Evolutionary conservation across 2,113 vertebrate genomes (phyloP), one percentile per base, ranked within the genome.

Genomic region (Leucopsar rothschildi): DNA sequence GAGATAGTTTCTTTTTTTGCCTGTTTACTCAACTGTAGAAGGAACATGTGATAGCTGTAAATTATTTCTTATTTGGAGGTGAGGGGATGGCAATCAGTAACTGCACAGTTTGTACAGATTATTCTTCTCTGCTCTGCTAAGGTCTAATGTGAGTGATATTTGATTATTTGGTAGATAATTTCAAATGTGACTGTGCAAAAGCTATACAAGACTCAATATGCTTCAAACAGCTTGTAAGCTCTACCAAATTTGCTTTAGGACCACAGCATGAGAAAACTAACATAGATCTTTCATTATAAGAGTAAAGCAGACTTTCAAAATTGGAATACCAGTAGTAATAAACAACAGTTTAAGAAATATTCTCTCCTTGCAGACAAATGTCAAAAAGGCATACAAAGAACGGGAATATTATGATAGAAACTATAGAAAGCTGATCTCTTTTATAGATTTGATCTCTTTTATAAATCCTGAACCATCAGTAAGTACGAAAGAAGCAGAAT

Each of bases 1-100:
- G 80, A 88, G 84, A 95, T 82, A 86, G 75, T 79, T 96, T 76
- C 80, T 91, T 93, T 90, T 94, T 88, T 84, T 86, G 73, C 80
- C 44, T 56, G 8, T 77, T 37, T 57, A 73, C 75, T 88, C 84
- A 70, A 29, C 53, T 93, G 89, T 69, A 83, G 95, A 96, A 88
- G 59, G 45, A 84, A 56, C 71, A 86, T 39, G 75, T 90, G 88
- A 87, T 45, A 68, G 60, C 79, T 72, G 66, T 71, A 94, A 93
- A 93, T 78, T 85, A 96, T 95, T 97, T 96, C 76, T 93, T 66
- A 88, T 75, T 86, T 45, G 68, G 37, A 89, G 88, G 88, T 27
- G 78, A 91, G 82, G 63, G 39, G 72, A 79, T 24, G 80, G 93
- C 80, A 97, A 97, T 97, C 90, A 97, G 88, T 61, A 81, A 31